Evolutionary conservation across 2,113 vertebrate species (phyloP).

Genomic region (Illadopsis cleaveri): DNA sequence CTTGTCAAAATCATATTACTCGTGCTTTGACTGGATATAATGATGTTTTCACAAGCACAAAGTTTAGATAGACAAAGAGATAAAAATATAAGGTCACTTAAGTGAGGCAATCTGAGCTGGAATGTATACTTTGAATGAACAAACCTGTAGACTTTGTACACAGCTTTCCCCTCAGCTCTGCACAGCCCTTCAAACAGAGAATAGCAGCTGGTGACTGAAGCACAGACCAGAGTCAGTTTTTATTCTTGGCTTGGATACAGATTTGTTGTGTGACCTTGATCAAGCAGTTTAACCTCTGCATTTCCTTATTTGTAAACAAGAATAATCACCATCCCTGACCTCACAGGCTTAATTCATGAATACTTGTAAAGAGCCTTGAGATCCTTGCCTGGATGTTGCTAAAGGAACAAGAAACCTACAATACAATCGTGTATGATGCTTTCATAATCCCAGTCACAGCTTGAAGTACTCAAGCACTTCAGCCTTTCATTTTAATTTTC

Average conservation of each 20-base stretch:
- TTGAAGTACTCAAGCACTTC: neutral
- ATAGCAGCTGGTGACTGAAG: neutral
- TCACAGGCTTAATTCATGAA: neutral
- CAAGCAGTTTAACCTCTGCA: conserved; percentile 11
- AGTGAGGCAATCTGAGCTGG: conserved; percentile 29
- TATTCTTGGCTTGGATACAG: conserved; percentile 4
- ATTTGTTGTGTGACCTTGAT: conserved; percentile 4
- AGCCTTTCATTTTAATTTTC: neutral
- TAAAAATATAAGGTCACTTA: conserved; percentile 50
- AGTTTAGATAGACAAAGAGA: conserved; percentile 41
- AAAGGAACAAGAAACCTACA: conserved; percentile 25
- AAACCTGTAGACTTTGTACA: conserved; percentile 29
- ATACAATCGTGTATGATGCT: neutral
- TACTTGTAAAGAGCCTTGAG: neutral
- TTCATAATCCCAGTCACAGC: neutral
- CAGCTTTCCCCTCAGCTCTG: neutral
- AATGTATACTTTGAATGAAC: conserved; percentile 12
- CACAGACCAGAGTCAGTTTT: neutral
- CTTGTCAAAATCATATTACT: neutral
- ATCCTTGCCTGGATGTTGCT: neutral
- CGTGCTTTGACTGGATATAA: conserved; percentile 20
- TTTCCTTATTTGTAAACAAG: conserved; percentile 38
- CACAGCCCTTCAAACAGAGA: neutral
- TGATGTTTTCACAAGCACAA: conserved; percentile 34
- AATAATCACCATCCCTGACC: neutral